Evolutionary conservation across 2,797 vertebrate genomes (phyloP).

Genomic region (Sebastes wilsoni): DNA sequence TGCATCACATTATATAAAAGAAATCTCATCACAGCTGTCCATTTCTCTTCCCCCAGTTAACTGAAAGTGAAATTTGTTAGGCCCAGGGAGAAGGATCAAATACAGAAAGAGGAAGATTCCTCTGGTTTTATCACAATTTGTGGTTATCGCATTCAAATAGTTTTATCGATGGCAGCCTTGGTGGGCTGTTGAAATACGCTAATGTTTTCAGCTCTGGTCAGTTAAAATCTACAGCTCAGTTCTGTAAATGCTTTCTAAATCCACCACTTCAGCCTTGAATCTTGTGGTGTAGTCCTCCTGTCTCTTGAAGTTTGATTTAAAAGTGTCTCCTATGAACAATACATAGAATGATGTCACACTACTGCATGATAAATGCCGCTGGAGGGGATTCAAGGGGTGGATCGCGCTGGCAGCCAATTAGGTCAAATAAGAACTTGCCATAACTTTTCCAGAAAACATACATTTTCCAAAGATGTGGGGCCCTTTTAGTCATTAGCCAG

Average conservation of each 20-base stretch:
- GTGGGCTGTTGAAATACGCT: slow-evolving; percentile 36
- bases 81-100: slow-evolving; percentile 1
- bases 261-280: slow-evolving; percentile 32
- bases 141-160: slow-evolving; percentile 37
- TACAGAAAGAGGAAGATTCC: slow-evolving; percentile 15
- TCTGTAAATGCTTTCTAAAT: slow-evolving; percentile 40
- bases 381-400: slow-evolving; percentile 71
- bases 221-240: slow-evolving; percentile 11
- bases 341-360: slow-evolving; percentile 70
- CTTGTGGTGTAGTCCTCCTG: slow-evolving; percentile 42
- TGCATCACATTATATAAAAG: slow-evolving; percentile 45
- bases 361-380: slow-evolving; percentile 63
- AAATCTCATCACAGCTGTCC: slow-evolving; percentile 9
- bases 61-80: slow-evolving; percentile 8
- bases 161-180: slow-evolving; percentile 24
- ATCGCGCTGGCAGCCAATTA: slow-evolving; percentile 66
- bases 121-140: slow-evolving; percentile 32
- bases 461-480: slow-evolving; percentile 55
- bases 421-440: slow-evolving; percentile 57
- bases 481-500: slow-evolving; percentile 50
- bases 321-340: slow-evolving; percentile 64
- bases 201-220: slow-evolving; percentile 35
- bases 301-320: slow-evolving; percentile 67
- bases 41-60: slow-evolving; percentile 11
- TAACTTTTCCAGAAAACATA: slow-evolving; percentile 63